Evolutionary conservation across 2,888 invertebrate genomes (phyloP).

Genomic region (Eucera pruinosa): DNA sequence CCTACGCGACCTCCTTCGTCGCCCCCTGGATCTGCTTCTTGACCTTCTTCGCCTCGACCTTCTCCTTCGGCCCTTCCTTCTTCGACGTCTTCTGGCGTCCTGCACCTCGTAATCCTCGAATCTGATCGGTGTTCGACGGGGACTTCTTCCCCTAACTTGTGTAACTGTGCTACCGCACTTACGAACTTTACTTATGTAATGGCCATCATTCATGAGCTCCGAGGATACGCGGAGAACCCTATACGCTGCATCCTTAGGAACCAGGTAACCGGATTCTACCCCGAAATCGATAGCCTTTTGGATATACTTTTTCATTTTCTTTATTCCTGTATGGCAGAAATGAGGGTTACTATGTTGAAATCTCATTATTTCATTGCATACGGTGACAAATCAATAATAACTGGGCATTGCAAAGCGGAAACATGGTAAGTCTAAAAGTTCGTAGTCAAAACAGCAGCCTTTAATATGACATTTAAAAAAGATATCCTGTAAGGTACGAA

Average conservation of each 20-base stretch:
- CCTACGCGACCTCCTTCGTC: constrained; percentile 38
- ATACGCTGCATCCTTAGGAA: constrained; percentile 65
- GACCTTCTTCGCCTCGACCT: constrained; percentile 37
- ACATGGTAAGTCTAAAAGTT: too few relatives aligned
- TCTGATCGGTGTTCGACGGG: constrained; percentile 31
- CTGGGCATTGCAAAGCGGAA: too few relatives aligned
- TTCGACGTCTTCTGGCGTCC: constrained; percentile 40
- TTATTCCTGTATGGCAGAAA: constrained; percentile 41
- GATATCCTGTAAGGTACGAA: too few relatives aligned
- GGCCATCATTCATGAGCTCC: constrained; percentile 58
- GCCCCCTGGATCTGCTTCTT: constrained; percentile 44
- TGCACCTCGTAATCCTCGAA: constrained; percentile 52
- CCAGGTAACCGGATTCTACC: constrained; percentile 72
- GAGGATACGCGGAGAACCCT: constrained; percentile 73
- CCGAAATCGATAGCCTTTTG: constrained; percentile 74
- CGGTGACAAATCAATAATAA: too few relatives aligned
- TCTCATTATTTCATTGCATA: too few relatives aligned
- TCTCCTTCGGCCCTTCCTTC: constrained; percentile 19
- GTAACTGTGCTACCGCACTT: constrained; percentile 21
- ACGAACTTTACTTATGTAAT: background rate
- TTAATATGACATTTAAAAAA: too few relatives aligned
- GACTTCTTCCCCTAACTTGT: constrained; percentile 15
- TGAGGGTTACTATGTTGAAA: too few relatives aligned
- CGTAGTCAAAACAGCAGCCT: too few relatives aligned
- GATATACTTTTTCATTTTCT: constrained; percentile 67